Conservation (phyloP, 2,888 invertebrate genomes). For the Meloe dianella region DNA sequence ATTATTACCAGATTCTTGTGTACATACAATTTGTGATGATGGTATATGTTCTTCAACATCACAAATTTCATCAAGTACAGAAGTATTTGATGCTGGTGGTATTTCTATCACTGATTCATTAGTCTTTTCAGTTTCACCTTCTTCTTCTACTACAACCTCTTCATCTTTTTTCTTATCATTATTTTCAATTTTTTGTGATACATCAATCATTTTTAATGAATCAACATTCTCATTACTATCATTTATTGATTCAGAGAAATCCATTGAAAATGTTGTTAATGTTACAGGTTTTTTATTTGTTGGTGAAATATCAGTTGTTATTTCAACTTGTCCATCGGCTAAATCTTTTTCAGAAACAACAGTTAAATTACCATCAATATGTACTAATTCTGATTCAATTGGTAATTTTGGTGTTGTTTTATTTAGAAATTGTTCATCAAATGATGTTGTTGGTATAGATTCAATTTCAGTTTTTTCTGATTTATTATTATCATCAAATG, state of each 20-base stretch:
- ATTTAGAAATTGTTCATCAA: slow-evolving; percentile 17
- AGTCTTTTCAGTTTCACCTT: slow-evolving; percentile 29
- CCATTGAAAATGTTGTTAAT: slow-evolving; percentile 54
- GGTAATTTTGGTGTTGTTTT: slow-evolving; percentile 17
- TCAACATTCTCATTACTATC: slow-evolving; percentile 12
- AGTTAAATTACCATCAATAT: slow-evolving; percentile 66
- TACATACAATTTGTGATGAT: slow-evolving; percentile 41
- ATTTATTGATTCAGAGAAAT: slow-evolving; percentile 48
- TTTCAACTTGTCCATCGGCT: slow-evolving; percentile 61
- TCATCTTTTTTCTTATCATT: slow-evolving; percentile 21
- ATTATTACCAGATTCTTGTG: slow-evolving; percentile 23
- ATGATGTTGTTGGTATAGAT: slow-evolving; percentile 2
- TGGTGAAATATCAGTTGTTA: slow-evolving; percentile 60
- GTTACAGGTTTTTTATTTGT: slow-evolving; percentile 56
- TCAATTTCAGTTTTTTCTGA: not conserved
- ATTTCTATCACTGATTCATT: not conserved
- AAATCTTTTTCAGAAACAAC: slow-evolving; percentile 59
- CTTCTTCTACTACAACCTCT: too few relatives aligned
- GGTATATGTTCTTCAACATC: slow-evolving; percentile 52
- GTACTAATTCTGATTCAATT: slow-evolving; percentile 51
- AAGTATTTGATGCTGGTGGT: slow-evolving; percentile 18
- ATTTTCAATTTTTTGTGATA: slow-evolving; percentile 25
- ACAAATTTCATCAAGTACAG: slow-evolving; percentile 34
- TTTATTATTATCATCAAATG: slow-evolving; percentile 17
- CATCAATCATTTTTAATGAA: slow-evolving; percentile 32